Evolutionary conservation across 2,113 vertebrate species (phyloP).

Genomic region (Rutilus rutilus): DNA sequence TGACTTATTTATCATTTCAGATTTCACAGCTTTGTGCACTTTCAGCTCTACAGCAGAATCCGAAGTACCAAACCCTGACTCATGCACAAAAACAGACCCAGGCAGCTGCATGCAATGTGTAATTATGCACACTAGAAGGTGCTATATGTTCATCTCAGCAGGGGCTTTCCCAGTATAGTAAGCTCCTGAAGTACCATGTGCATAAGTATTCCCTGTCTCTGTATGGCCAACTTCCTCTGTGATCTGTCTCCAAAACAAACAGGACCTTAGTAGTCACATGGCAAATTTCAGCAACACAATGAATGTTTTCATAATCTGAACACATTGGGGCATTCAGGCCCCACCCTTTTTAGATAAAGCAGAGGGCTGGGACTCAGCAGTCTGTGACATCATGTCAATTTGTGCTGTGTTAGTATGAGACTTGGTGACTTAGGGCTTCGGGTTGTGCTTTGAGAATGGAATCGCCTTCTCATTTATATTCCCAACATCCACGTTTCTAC

Average conservation of each 20-base stretch:
- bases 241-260: slow-evolving; percentile 55
- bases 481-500: not conserved
- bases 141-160: slow-evolving; percentile 15
- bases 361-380: not conserved
- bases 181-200: not conserved
- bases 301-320: slow-evolving; percentile 28
- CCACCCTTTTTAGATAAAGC: not conserved
- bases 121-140: slow-evolving; percentile 50
- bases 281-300: slow-evolving; percentile 1
- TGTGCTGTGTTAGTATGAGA: not conserved
- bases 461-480: not conserved
- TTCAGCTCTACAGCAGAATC: not conserved
- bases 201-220: not conserved
- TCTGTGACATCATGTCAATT: not conserved
- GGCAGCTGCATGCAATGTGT: slow-evolving; percentile 13
- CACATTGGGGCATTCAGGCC: not conserved
- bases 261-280: slow-evolving; percentile 23
- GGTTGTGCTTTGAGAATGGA: not conserved
- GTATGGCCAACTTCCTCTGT: slow-evolving; percentile 29
- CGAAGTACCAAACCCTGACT: not conserved
- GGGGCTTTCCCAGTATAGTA: slow-evolving; percentile 51
- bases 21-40: not conserved
- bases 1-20: not conserved
- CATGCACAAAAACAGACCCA: not conserved
- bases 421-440: not conserved